A percentile compares a stretch with the other conserved stretches of the same genome.
phyloP scores from a whole-genome alignment of 1,140 invertebrate species.

The Lucilia sericata region DNA sequence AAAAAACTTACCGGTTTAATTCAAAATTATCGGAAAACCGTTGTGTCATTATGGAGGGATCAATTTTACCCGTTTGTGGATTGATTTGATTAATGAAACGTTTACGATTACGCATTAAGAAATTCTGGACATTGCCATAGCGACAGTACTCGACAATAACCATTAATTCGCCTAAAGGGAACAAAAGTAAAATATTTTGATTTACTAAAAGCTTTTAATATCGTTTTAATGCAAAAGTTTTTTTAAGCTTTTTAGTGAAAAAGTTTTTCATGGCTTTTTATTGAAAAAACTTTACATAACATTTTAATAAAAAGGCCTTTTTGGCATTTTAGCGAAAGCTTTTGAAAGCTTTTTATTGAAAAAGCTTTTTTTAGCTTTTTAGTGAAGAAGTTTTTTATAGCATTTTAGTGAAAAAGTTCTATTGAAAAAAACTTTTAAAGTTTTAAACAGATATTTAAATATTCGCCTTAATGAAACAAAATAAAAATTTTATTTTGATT shows the following conservation, averaged over 20 bases:
- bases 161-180: constrained; percentile 79
- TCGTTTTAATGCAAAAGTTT: not conserved
- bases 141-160: constrained; percentile 95
- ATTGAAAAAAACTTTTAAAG: too few relatives aligned
- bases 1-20: constrained; percentile 60
- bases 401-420: not conserved
- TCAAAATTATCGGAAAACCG: constrained; percentile 65
- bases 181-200: not conserved
- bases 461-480: too few relatives aligned
- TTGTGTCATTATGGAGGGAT: constrained; percentile 71
- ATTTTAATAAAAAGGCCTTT: not conserved
- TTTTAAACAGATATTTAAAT: too few relatives aligned
- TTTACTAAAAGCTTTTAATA: not conserved
- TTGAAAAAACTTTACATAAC: not conserved
- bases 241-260: too few relatives aligned
- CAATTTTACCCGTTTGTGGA: constrained; percentile 74
- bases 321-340: not conserved
- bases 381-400: not conserved
- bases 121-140: constrained; percentile 91
- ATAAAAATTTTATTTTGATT: too few relatives aligned
- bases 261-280: not conserved
- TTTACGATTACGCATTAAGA: constrained; percentile 80
- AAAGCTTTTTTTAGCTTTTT: too few relatives aligned
- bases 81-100: constrained; percentile 86
- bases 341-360: not conserved